Evolutionary conservation across 2,797 vertebrate species (phyloP).

Genomic region (Chiroxiphia lanceolata): DNA sequence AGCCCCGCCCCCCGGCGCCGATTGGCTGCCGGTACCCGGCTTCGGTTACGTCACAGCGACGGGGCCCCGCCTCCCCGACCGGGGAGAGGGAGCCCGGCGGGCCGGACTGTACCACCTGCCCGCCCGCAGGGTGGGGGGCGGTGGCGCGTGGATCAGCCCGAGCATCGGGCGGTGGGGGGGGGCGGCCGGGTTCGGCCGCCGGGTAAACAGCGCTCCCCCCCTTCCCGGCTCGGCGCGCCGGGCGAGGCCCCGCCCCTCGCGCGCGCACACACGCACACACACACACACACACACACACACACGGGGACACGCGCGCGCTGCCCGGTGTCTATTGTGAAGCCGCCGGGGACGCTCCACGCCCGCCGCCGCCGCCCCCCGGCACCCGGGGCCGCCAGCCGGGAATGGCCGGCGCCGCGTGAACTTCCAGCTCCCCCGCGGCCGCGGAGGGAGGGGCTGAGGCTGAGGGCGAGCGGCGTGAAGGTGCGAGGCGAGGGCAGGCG

Average conservation of each 20-base stretch:
- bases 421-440: neutral
- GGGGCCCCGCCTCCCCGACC: neutral
- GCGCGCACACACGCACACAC: neutral
- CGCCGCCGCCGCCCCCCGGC: neutral
- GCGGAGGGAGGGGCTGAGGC: neutral
- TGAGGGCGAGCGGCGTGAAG: neutral
- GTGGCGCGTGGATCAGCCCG: neutral
- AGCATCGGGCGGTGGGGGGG: neutral
- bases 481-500: neutral
- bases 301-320: neutral
- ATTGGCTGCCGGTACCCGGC: slow-evolving; percentile 21
- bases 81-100: neutral
- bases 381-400: neutral
- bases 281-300: neutral
- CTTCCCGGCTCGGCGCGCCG: neutral
- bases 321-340: slow-evolving; percentile 60
- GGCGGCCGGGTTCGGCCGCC: neutral
- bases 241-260: slow-evolving; percentile 36
- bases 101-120: slow-evolving; percentile 58
- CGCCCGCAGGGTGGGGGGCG: neutral
- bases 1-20: neutral
- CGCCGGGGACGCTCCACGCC: slow-evolving; percentile 11
- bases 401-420: slow-evolving; percentile 7
- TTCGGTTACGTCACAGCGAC: neutral
- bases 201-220: neutral